phyloP scores from a whole-genome alignment of 2,888 invertebrate species.

The Heliconius ismenius region DNA sequence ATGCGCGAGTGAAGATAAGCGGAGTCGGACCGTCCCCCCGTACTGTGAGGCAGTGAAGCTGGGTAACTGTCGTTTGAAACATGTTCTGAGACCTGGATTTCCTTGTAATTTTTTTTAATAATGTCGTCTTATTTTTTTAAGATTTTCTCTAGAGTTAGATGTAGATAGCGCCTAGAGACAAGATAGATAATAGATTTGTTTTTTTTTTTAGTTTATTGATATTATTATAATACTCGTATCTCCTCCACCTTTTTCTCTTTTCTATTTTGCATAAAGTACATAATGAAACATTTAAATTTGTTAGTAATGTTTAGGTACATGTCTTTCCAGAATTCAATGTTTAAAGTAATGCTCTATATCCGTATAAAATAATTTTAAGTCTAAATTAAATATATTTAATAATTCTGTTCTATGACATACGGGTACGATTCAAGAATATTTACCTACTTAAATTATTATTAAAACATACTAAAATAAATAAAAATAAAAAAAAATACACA shows the following conservation, averaged over 20 bases:
- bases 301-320: too few relatives aligned
- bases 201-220: too few relatives aligned
- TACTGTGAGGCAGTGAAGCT: conserved; percentile 58
- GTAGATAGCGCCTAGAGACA: neutral
- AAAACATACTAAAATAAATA: conserved; percentile 15
- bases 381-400: too few relatives aligned
- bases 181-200: too few relatives aligned
- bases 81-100: neutral
- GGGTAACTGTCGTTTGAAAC: conserved; percentile 44
- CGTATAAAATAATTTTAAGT: neutral
- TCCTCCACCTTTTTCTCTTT: too few relatives aligned
- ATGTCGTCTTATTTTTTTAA: neutral
- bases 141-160: neutral
- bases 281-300: too few relatives aligned
- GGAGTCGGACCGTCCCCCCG: conserved; percentile 50
- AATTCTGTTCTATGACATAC: neutral
- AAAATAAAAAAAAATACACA: conserved; percentile 32
- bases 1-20: conserved; percentile 80
- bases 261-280: too few relatives aligned
- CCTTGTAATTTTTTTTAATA: neutral
- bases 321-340: too few relatives aligned
- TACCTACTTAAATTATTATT: neutral
- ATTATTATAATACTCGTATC: too few relatives aligned
- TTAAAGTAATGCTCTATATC: neutral
- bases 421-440: neutral